Base-by-base conservation (phyloP, 2,797 vertebrate species). In the Naso thynnoides region DNA sequence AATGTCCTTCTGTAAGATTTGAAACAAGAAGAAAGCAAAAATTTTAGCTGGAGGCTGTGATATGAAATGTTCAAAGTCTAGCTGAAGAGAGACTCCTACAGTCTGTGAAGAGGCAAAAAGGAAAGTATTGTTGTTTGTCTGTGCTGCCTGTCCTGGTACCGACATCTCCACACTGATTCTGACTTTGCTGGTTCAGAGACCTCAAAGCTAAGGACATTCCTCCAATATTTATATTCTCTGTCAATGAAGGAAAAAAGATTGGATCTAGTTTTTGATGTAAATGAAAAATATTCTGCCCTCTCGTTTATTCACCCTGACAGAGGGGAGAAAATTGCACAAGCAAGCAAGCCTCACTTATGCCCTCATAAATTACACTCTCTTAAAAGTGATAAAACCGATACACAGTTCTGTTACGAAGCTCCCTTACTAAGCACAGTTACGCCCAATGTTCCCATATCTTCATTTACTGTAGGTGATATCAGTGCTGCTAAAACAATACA, bases 101-200 rank as follows among this genome's bases (percentile, higher is more conserved):
- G 83, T 66, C 61, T 31, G 65, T 26, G 71, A 84, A 58, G 70
- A 82, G 66, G 82, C 81, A 89, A 82, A 89, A 93, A 91, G 77
- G 85, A 79, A 61, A 69, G 88, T 88, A 91, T 89, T 93, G 92
- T 92, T 88, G 82, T 81, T 82, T 78, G 64, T 61, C 70, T 62
- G 55, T 41, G 38, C 81, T 84, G 77, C 63, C 81, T 33, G 58
- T 82, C 90, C 90, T 92, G 94, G 94, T 92, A 91, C 93, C 60
- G 87, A 87, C 84, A 62, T 94, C 94, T 82, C 94, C 87, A 39
- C 70, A 48, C 74, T 59, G 73, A 56, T 61, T 85, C 59, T 42
- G 73, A 76, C 77, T 76, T 68, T 55, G 54, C 78, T 80, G 70
- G 8, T 65, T 81, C 69, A 68, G 3, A 72, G 68, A 79, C 69